These are phyloP conservation scores for Drosophila nebulosa DNA, from an alignment of 1,140 invertebrate genomes.

Conservation along the genomic window DNA sequence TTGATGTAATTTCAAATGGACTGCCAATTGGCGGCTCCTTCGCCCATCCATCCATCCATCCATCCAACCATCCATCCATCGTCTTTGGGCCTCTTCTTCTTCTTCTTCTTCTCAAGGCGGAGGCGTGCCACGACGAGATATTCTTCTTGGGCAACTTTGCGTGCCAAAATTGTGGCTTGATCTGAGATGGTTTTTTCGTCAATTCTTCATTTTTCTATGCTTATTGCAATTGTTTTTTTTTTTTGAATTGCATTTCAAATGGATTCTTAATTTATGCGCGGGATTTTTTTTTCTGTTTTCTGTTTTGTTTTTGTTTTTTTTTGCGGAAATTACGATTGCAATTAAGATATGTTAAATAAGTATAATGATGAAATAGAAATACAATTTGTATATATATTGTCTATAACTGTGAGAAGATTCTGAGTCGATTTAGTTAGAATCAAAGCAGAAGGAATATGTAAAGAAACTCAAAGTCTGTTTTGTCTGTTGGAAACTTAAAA, in stretches of 20 bases:
- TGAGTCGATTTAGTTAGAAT: background rate
- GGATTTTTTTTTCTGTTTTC: conserved; percentile 16
- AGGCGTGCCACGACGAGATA: conserved; percentile 27
- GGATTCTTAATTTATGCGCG: conserved; percentile 67
- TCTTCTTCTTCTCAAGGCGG: conserved; percentile 32
- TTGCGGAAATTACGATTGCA: conserved; percentile 28
- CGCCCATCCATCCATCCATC: too few relatives aligned
- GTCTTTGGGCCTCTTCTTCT: conserved; percentile 24
- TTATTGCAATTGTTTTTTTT: too few relatives aligned
- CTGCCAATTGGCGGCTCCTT: conserved; percentile 72
- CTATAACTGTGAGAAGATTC: background rate
- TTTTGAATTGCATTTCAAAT: conserved; percentile 48
- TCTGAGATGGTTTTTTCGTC: conserved; percentile 6
- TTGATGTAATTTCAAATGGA: conserved; percentile 69
- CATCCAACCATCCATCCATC: conserved; percentile 40
- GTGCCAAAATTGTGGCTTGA: conserved; percentile 32
- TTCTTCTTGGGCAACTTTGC: conserved; percentile 68
- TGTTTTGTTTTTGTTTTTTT: conserved; percentile 11
- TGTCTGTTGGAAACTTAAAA: too few relatives aligned
- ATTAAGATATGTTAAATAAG: conserved; percentile 10
- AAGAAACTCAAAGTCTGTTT: too few relatives aligned
- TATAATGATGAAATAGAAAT: background rate
- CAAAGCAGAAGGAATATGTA: too few relatives aligned
- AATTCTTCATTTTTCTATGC: background rate
- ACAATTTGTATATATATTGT: background rate